Base-by-base conservation (phyloP, 2,113 vertebrate species). In the Etheostoma spectabile region DNA sequence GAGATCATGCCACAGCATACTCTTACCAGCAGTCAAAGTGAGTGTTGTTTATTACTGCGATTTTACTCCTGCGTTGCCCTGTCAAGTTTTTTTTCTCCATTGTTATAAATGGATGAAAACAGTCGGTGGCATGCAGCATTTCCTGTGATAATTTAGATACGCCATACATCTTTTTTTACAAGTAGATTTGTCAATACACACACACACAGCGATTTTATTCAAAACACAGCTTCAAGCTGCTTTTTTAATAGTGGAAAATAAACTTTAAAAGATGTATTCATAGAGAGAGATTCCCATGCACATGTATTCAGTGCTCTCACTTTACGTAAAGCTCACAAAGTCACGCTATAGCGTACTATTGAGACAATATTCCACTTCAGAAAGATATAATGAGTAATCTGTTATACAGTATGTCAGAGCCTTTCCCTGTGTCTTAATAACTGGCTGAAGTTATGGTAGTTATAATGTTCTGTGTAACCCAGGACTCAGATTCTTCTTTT, bases 21-120 rank as follows among this genome's bases (percentile, higher is more conserved):
- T 96, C 97, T 80, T 99, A 98, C 96, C 97, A 94, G 91, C 93
- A 98, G 92, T 96, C 97, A 79, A 99, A 99, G 97, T 99, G 93
- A 97, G 97, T 96, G 61, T 57, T 33, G 5, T 33, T 16, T 12
- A 8, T 35, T 63, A 48, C 24, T 71, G 60, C 18, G 16, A 3
- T 30, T 60, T 48, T 22, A 14, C 2, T 22, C 7, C 30, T 51
- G 35, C 3, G 11, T 6, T 55, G 15, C 24, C 18, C 48, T 24
- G 24, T 21, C 13, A 66, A 5, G 6, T 13, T n/a, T 33, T 45
- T 24, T 42, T 68, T 38, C 33, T 12, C 33, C 18, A 14, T 11
- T 35, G 27, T 42, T 64, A 63, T 63, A 22, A 18, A 62, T 70
- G 33, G 5, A 45, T 13, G 55, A 33, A 30, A 74, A 18, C 2